Evolutionary conservation across 2,888 invertebrate species (phyloP).

Genomic region (Dysmachus trigonus): DNA sequence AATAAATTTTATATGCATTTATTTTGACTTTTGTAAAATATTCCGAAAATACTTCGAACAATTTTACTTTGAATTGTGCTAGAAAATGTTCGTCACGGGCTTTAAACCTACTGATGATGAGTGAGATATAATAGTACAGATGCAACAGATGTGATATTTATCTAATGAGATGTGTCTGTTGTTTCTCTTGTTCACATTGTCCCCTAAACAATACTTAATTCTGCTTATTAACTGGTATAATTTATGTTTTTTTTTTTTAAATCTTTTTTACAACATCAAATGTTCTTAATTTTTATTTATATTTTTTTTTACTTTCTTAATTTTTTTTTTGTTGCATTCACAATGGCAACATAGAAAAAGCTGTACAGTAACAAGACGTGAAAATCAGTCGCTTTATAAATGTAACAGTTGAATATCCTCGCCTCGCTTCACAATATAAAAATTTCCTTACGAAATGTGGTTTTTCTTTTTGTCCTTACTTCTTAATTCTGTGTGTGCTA

Average conservation of each 20-base stretch:
- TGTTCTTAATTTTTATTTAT: not conserved
- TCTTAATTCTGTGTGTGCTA: not conserved
- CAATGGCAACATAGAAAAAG: conserved; percentile 35
- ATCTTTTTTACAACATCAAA: conserved; percentile 26
- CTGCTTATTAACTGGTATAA: not conserved
- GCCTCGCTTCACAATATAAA: conserved; percentile 25
- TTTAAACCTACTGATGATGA: conserved; percentile 9
- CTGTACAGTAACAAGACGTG: conserved; percentile 41
- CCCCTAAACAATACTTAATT: not conserved
- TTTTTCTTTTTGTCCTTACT: not conserved
- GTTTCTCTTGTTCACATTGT: not conserved
- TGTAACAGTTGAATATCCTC: conserved; percentile 36
- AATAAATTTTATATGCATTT: conserved; percentile 9
- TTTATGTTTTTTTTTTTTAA: not conserved
- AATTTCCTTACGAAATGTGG: conserved; percentile 36
- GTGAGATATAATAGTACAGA: not conserved
- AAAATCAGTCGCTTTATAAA: conserved; percentile 38
- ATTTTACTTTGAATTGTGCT: conserved; percentile 35
- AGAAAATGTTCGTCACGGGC: not conserved
- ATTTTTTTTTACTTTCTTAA: not conserved
- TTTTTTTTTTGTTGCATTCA: conserved; percentile 34
- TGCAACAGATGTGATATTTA: conserved; percentile 10
- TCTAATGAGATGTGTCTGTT: not conserved
- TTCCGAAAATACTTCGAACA: conserved; percentile 29
- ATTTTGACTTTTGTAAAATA: conserved; percentile 5